Base-by-base conservation (phyloP, 2,888 invertebrate genomes). In the Linnaemya vulpina region DNA sequence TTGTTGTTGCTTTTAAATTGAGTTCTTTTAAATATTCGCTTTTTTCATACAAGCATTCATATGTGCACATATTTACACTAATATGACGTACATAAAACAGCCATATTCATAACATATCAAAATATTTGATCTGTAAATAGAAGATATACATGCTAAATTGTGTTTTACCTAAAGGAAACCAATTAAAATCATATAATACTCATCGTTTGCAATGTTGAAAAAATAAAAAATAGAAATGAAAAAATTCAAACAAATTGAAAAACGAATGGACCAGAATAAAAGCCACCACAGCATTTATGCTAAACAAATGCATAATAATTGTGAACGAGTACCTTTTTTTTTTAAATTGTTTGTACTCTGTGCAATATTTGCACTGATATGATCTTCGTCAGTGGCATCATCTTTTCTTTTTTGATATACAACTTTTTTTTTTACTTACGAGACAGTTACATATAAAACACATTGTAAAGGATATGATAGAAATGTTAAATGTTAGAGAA, bases 81-180 rank as follows among this genome's bases (percentile, higher is more conserved):
- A 40, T 40, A 11, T n/a, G 1, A 51, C 49, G 17, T 38, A 58
- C 13, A 46, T n/a, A 35, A 15, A 73, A 25, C 60, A 79, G 53
- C 38, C 60, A 58, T 51, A 79, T 71, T 63, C 71, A 75, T 63
- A 63, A 62, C 73, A 73, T 84, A 84, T 84, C 84, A 84, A 55
- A 84, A 81, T 84, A 84, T 84, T 84, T 84, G 81, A 84, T 84
- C 84, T 84, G 81, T 78, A 84, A 84, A 84, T 84, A 77, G 40
- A 80, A 84, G 84, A 81, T 84, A 78, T 67, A 38, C 40, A 76
- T 71, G 67, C 30, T 67, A 78, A 80, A 84, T 81, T 77, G 77
- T 84, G 74, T 70, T 68, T 70, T 62, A 70, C 70, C 74, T 73
- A 84, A 77, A 81, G 77, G 58, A 81, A 84, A 81, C 84, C 84